Evolutionary conservation across 2,797 vertebrate genomes (phyloP), one percentile per base, ranked within the genome.

Genomic region (Scyliorhinus canicula): DNA sequence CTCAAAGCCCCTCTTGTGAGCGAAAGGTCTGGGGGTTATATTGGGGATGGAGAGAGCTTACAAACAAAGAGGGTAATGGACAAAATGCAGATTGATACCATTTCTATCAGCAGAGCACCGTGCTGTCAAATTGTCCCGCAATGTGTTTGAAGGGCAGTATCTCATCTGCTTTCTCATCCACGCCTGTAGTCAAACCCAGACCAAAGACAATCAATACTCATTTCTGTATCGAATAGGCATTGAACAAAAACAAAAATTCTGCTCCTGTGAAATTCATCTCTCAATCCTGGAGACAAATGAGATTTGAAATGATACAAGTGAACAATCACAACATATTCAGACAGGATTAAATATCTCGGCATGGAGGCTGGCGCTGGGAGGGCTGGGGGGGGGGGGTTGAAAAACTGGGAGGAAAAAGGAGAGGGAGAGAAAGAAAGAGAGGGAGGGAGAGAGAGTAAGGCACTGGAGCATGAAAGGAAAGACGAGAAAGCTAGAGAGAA

Each of bases 301-400:
- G 88, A 65, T 91, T 91, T 91, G 57, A 91, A 91, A 91, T 91
- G 88, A 91, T 63, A 91, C 88, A 91, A 63, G 88, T 19, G 40
- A 91, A 91, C 88, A 91, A n/a, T 91, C 88, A 60, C 63, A 91
- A 91, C 35, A 44, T 65, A 91, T 91, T 91, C 88, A 91, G 57
- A 65, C 57, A 11, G 57, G 65, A 91, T 91, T 91, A 91, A 91
- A 60, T 91, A 21, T 57, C 57, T 26, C 57, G 40, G 4, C 9
- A 7, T 40, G 35, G 57, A n/a, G n/a, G 55, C 16, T 60, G 86
- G 55, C 35, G n/a, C 4, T 14, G 57, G 12, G 57, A 8, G 57
- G 9, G 57, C 14, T 1, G 55, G 16, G 31, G 12, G 12, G 14
- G 57, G 14, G 50, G n/a, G 86, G 57, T 16, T 7, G 11, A 11